phyloP scores from a whole-genome alignment of 2,113 vertebrate genomes.

The Ctenomys sociabilis region DNA sequence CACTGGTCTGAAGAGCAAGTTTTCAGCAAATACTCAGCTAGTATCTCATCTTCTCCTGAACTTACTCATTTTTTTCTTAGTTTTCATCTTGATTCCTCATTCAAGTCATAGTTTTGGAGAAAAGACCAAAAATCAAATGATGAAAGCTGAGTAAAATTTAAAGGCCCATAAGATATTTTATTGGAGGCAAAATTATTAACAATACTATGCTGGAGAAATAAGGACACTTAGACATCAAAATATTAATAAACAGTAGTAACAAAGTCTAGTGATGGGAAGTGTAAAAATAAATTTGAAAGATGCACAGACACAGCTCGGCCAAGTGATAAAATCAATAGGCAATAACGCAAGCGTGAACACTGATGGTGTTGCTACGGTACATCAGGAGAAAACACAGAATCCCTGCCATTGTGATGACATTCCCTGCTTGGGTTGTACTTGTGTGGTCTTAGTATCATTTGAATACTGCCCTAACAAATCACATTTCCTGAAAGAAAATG shows the following conservation, averaged over 20 bases:
- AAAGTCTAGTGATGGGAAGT: background rate
- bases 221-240: background rate
- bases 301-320: background rate
- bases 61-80: background rate
- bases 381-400: background rate
- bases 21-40: background rate
- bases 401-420: background rate
- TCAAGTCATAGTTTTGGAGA: background rate
- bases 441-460: background rate
- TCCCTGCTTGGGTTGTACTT: background rate
- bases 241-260: background rate
- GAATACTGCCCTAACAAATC: background rate
- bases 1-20: background rate
- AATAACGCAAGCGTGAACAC: background rate
- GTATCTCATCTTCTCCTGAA: background rate
- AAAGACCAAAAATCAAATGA: background rate
- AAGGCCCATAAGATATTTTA: background rate
- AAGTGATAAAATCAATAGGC: background rate
- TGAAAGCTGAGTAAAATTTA: background rate
- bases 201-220: background rate
- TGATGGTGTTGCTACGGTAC: background rate
- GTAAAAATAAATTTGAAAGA: background rate
- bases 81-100: background rate
- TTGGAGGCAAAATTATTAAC: background rate
- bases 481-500: constrained; percentile 11